phyloP scores from a whole-genome alignment of 2,113 vertebrate species.

The Microtus ochrogaster region DNA sequence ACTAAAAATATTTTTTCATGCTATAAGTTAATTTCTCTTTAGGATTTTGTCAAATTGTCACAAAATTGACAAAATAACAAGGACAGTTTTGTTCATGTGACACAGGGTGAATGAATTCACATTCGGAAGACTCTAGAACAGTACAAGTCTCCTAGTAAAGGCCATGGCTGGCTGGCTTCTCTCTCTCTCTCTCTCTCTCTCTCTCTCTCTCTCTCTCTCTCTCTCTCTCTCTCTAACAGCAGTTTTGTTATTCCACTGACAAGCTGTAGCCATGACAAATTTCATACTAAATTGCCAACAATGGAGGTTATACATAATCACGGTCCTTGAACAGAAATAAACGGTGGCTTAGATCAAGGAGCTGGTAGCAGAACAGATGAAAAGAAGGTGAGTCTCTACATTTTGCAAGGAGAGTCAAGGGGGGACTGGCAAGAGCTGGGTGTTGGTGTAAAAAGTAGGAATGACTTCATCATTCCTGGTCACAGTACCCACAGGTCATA shows the following conservation, averaged over 20 bases:
- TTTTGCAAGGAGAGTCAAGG: neutral
- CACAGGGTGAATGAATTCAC: neutral
- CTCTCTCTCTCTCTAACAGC: constrained; percentile 81
- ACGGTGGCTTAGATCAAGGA: neutral
- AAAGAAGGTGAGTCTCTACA: neutral
- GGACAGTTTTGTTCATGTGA: neutral
- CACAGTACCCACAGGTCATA: neutral
- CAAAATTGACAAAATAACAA: neutral
- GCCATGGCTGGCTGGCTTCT: too few species aligned
- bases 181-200: too few species aligned
- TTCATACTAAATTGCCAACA: constrained; percentile 88
- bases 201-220: neutral
- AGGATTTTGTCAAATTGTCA: neutral
- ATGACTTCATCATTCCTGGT: too few species aligned
- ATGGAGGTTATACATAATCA: too few species aligned
- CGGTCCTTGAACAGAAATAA: neutral
- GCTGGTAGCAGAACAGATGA: neutral
- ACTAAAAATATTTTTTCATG: neutral
- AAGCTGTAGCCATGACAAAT: constrained; percentile 84
- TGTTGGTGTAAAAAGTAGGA: neutral
- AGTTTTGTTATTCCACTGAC: constrained; percentile 89
- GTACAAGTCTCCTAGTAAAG: neutral
- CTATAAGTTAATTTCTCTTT: too few species aligned
- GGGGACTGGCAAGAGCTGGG: neutral
- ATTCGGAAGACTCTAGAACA: neutral